Evolutionary conservation across 2,113 vertebrate species (phyloP), one percentile per base, ranked within the genome.

Genomic region (Ahaetulla prasina): DNA sequence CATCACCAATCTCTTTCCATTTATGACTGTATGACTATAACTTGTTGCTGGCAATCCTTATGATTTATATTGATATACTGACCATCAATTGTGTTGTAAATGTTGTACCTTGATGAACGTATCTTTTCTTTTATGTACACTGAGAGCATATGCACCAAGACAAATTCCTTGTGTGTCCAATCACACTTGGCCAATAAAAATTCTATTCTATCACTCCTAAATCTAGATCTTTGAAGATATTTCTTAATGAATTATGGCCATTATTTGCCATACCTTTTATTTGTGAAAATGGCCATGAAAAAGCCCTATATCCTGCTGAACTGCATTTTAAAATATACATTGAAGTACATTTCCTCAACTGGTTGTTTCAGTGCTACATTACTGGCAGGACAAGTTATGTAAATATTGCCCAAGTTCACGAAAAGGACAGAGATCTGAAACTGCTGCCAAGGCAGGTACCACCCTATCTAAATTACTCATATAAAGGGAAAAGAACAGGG

Each of bases 401-500:
- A 92, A 89, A 8, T 50, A 10, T 89, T 92, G 43, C 54, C 45
- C 89, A 90, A 57, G 92, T 92, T 90, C 92, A 92, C 45, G 47
- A 85, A 60, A 90, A 89, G 88, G 88, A 63, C 80, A 92, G 22
- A 63, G 11, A 63, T 49, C 45, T 23, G 14, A 89, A 30, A 60
- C 45, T 16, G 43, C 54, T 60, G 23, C 47, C 45, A 90, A 60
- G 47, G 85, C 30, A 90, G 88, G 92, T 92, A 63, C 54, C 52
- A 22, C 53, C 57, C 92, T 57, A 50, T 90, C 88, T 16, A 55
- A 50, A 89, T 92, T 68, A 80, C 50, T 92, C 5, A 89, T 86
- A 89, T 30, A 91, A 68, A 54, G 45, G 49, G 0, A 30, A 68
- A 18, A 43, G 2, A 49, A 3, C 50, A 43, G 91, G 74, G 53